These are phyloP conservation scores for Pangasius djambal DNA, from an alignment of 2,797 vertebrate species.

Conservation along the genomic window DNA sequence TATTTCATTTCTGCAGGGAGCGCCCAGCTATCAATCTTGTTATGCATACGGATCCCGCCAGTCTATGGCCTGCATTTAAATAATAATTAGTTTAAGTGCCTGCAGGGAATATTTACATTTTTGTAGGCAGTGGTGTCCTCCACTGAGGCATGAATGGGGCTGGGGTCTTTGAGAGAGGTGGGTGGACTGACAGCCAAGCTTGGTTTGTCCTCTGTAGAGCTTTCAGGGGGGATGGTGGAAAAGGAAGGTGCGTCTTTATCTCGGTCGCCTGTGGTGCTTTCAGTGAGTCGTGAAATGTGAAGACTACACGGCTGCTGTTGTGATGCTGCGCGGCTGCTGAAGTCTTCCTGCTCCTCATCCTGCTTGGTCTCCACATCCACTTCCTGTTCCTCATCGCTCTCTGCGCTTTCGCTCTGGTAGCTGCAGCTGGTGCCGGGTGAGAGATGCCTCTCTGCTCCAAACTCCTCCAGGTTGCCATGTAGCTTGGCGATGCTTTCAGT, in stretches of 20 bases:
- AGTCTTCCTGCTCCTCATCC: constrained; percentile 75
- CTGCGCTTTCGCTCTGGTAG: constrained; percentile 85
- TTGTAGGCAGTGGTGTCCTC: constrained; percentile 87
- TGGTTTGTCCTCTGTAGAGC: constrained; percentile 67
- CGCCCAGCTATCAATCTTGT: constrained; percentile 82
- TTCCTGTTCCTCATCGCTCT: constrained; percentile 83
- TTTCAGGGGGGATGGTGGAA: constrained; percentile 60
- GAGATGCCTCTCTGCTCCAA: constrained; percentile 65
- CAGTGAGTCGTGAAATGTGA: constrained; percentile 63
- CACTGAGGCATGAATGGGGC: constrained; percentile 79
- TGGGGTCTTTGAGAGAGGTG: constrained; percentile 75
- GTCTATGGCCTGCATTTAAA: constrained; percentile 82
- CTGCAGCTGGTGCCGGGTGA: constrained; percentile 87
- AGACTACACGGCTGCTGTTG: constrained; percentile 62
- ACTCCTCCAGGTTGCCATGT: constrained; percentile 75
- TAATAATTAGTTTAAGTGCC: constrained; percentile 83
- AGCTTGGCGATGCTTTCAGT: constrained; percentile 91
- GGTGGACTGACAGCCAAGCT: constrained; percentile 69
- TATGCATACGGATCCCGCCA: constrained; percentile 81
- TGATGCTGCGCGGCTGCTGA: constrained; percentile 61
- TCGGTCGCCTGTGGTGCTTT: constrained; percentile 65
- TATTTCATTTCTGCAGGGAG: constrained; percentile 86
- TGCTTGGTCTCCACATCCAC: constrained; percentile 81
- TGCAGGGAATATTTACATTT: constrained; percentile 92
- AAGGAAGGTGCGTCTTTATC: constrained; percentile 70